Conservation (phyloP, 30 jellyfish, hydroid and myxozoan genomes). For the Clytia hemisphaerica region DNA sequence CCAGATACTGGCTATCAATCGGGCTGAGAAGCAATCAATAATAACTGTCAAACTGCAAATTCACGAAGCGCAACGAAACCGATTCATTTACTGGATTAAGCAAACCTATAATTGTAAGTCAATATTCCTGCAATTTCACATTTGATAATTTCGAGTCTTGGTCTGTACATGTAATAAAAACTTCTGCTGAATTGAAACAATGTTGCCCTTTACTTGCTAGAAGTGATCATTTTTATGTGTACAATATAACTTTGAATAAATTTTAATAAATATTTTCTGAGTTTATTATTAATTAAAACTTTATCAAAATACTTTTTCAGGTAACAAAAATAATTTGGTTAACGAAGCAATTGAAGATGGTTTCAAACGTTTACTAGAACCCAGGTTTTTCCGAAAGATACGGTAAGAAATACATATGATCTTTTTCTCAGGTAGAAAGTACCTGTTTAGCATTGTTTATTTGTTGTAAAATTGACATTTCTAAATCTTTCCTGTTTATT, state of each 20-base stretch:
- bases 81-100: conserved; percentile 27
- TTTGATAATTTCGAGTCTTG: no score
- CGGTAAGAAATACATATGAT: conserved; percentile 30
- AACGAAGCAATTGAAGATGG: conserved; percentile 55
- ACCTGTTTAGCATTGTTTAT: no score
- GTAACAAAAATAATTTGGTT: conserved; percentile 25
- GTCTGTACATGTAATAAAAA: no score
- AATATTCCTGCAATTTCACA: no score
- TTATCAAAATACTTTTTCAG: no score
- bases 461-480: not conserved
- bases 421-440: not conserved
- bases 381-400: conserved; percentile 28
- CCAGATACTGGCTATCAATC: conserved; percentile 77
- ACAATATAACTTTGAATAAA: no score
- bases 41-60: conserved; percentile 43
- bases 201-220: no score
- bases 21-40: conserved; percentile 73
- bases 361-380: conserved; percentile 56
- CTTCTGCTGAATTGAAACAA: no score
- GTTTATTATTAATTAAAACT: no score
- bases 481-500: not conserved
- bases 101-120: no score
- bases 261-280: no score
- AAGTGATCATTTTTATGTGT: no score
- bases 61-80: conserved; percentile 15